Evolutionary conservation across 2,888 invertebrate genomes (phyloP).

Genomic region (Carcina quercana): DNA sequence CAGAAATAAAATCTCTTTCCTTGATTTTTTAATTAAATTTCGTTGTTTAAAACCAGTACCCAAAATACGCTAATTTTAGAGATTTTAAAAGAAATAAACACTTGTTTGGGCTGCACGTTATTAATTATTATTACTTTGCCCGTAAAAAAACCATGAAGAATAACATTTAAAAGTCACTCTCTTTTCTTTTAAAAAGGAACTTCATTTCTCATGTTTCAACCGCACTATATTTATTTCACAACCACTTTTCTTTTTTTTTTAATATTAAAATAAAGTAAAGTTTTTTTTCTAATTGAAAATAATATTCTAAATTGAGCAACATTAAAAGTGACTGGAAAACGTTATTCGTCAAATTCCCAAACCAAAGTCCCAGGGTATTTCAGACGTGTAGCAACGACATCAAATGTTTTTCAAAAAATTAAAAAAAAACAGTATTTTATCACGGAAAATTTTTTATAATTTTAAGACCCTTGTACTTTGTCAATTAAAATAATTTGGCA

Average conservation of each 20-base stretch:
- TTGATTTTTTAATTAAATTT: constrained; percentile 13
- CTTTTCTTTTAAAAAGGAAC: constrained; percentile 44
- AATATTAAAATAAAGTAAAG: constrained; percentile 29
- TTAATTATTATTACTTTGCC: no score
- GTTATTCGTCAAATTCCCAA: constrained; percentile 46
- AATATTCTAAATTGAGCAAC: constrained; percentile 63
- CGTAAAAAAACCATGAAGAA: constrained; percentile 36
- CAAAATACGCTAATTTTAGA: constrained; percentile 17
- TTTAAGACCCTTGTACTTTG: no score
- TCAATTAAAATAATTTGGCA: no score
- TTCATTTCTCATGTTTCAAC: constrained; percentile 29
- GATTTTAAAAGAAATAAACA: constrained; percentile 16
- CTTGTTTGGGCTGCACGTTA: no score
- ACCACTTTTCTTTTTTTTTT: constrained; percentile 47
- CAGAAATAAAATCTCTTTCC: constrained; percentile 5
- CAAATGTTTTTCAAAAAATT: no score
- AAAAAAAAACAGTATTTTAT: no score
- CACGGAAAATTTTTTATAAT: no score
- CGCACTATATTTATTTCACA: constrained; percentile 58
- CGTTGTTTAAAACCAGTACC: constrained; percentile 22
- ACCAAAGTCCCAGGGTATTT: no score
- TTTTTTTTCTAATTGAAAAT: constrained; percentile 34
- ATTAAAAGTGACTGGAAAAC: constrained; percentile 58
- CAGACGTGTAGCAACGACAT: no score
- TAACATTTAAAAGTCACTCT: constrained; percentile 60